Conservation (phyloP, 2,888 invertebrate genomes). For the Phrixothrix hirtus region DNA sequence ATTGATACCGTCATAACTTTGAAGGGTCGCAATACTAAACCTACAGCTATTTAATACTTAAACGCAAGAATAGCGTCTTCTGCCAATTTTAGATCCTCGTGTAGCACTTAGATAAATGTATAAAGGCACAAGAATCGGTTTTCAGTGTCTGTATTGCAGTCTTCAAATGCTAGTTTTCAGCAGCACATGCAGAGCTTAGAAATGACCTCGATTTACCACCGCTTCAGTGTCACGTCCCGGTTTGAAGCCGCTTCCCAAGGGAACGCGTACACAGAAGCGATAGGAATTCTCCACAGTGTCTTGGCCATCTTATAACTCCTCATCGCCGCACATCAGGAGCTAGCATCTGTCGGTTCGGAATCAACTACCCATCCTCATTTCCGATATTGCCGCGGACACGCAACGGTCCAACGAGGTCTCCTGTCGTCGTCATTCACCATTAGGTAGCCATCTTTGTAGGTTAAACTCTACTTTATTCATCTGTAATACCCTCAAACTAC, state of each 20-base stretch:
- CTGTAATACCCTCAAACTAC: slow-evolving; percentile 29
- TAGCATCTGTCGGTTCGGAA: slow-evolving; percentile 40
- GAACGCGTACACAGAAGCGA: slow-evolving; percentile 40
- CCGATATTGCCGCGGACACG: slow-evolving; percentile 39
- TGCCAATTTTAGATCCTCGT: slow-evolving; percentile 16
- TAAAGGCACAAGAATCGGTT: slow-evolving; percentile 34
- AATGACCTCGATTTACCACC: slow-evolving; percentile 50
- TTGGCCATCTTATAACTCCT: slow-evolving; percentile 44
- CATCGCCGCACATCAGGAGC: slow-evolving; percentile 40
- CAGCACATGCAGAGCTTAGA: slow-evolving; percentile 50
- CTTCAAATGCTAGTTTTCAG: slow-evolving; percentile 39
- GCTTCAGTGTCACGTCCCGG: slow-evolving; percentile 49
- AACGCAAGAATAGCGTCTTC: slow-evolving; percentile 19
- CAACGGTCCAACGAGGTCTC: slow-evolving; percentile 41
- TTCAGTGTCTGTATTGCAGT: slow-evolving; percentile 34
- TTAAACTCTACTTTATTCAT: slow-evolving; percentile 32
- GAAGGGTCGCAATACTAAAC: slow-evolving; percentile 14
- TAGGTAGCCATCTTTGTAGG: slow-evolving; percentile 35
- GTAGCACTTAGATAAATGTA: slow-evolving; percentile 28
- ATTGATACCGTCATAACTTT: slow-evolving; percentile 10
- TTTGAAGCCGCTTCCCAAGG: slow-evolving; percentile 47
- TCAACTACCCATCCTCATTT: slow-evolving; percentile 36
- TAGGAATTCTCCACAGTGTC: slow-evolving; percentile 39
- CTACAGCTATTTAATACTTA: slow-evolving; percentile 23
- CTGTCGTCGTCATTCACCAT: slow-evolving; percentile 46